Base-by-base conservation (phyloP, 2,113 vertebrate genomes). In the Notiomystis cincta region DNA sequence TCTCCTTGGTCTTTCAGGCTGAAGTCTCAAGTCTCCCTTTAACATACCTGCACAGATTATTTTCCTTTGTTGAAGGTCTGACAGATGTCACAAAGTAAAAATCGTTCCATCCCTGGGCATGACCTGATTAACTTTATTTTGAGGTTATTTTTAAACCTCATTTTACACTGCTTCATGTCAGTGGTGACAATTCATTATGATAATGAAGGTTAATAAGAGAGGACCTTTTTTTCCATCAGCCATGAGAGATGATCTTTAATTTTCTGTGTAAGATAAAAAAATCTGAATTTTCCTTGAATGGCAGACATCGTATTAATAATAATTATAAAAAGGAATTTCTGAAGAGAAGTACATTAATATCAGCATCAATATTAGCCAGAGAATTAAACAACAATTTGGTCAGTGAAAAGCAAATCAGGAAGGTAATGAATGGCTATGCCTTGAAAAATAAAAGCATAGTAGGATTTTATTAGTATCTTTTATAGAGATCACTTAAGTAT, bases 131-230 rank as follows among this genome's bases (percentile, higher is more conserved):
- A 83, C 71, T 96, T 93, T 16, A 67, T 25, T 48, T 57, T 87
- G 64, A 88, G 56, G 79, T 78, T 95, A 94, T 95, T 97, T 97
- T 96, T 86, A 96, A 88, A 81, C 20, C 40, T 64, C 22, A 60
- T 90, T 88, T 94, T 94, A 62, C 7, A 92, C 25, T 0, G 0
- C 66, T 73, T 90, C 82, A 90, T 94, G 56, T 80, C 79, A 83
- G 71, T 73, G 60, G 44, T 81, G 79, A 88, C 40, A 93, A 83
- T 86, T 93, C 60, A 92, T 96, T 94, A 95, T 92, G 82, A 47
- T 92, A 90, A 95, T 89, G 85, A 93, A 61, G 31, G 56, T 83
- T 93, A 92, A 93, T 56, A 65, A 65, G 31, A 64, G 44, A 84
- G 44, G 24, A 93, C 70, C 6, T 15, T 78, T 86, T 86, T 84